Conservation (phyloP, 2,113 vertebrate genomes). For the Hystrix brachyura region DNA sequence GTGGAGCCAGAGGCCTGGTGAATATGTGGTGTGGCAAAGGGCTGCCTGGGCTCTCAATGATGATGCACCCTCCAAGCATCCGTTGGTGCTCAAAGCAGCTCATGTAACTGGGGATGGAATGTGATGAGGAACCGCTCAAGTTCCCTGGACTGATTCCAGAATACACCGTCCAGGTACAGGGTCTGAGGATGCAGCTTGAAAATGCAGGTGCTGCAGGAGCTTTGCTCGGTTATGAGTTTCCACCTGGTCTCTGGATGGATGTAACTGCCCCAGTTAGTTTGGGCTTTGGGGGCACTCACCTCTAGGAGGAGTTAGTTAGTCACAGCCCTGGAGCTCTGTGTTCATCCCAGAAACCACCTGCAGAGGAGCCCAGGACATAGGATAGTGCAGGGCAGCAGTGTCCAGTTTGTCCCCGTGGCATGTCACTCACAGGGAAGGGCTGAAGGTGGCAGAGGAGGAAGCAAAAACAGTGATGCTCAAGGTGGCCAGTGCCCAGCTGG, state of each 20-base stretch:
- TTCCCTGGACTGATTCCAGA: neutral
- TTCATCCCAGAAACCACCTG: neutral
- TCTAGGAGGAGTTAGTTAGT: neutral
- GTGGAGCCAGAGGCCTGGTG: rapidly evolving
- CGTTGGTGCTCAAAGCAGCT: neutral
- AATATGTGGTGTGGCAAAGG: neutral
- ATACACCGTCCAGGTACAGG: neutral
- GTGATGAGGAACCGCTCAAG: too few relatives aligned
- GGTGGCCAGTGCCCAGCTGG: rapidly evolving
- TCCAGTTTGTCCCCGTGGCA: neutral
- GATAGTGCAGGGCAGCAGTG: neutral
- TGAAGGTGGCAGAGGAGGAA: neutral
- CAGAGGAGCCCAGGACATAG: neutral
- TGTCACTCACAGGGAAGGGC: neutral
- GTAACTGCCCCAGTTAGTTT: neutral
- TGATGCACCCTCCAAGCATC: neutral
- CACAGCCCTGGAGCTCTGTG: too few relatives aligned
- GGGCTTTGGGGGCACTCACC: neutral
- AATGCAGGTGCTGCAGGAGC: neutral
- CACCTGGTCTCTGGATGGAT: neutral
- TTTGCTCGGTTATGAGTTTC: neutral
- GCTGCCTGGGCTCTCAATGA: neutral
- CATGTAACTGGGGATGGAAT: neutral
- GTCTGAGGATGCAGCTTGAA: neutral
- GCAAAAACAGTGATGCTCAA: neutral